Evolutionary conservation across 2,797 vertebrate species (phyloP).

Genomic region (Lutjanus campechanus): DNA sequence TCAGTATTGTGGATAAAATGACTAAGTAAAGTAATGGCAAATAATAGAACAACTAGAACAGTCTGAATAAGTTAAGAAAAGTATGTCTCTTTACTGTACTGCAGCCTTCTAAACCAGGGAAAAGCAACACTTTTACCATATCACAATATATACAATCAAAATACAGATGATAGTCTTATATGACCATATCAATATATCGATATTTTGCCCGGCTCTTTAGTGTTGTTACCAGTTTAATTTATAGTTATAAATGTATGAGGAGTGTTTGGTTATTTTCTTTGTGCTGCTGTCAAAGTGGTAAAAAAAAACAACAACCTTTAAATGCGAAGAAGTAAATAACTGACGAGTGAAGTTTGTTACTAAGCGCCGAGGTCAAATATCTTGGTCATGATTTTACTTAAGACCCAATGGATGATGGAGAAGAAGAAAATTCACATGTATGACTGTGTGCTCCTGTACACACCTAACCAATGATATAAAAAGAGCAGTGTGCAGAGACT

Average conservation of each 20-base stretch:
- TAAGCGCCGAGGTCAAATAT: neutral
- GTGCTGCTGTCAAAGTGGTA: neutral
- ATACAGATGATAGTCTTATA: too few relatives aligned
- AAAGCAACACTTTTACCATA: too few relatives aligned
- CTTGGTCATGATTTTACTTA: neutral
- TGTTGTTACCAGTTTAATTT: neutral
- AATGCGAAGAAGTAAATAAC: neutral
- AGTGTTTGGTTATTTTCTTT: neutral
- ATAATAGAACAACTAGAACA: too few relatives aligned
- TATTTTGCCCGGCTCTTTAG: too few relatives aligned
- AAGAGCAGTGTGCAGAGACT: conserved; percentile 1
- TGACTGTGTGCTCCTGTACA: neutral
- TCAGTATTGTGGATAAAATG: too few relatives aligned
- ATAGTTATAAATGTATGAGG: neutral
- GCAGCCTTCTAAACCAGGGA: too few relatives aligned
- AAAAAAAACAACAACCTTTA: neutral
- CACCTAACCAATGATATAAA: neutral
- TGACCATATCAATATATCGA: too few relatives aligned
- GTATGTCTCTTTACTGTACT: too few relatives aligned
- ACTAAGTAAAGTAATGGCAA: too few relatives aligned
- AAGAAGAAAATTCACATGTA: neutral
- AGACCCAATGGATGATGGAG: neutral
- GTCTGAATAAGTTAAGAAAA: too few relatives aligned
- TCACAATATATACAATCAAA: too few relatives aligned
- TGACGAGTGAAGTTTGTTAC: neutral